These are phyloP conservation scores for Cephus pulcher DNA, from an alignment of 2,888 invertebrate genomes.

Conservation along the genomic window DNA sequence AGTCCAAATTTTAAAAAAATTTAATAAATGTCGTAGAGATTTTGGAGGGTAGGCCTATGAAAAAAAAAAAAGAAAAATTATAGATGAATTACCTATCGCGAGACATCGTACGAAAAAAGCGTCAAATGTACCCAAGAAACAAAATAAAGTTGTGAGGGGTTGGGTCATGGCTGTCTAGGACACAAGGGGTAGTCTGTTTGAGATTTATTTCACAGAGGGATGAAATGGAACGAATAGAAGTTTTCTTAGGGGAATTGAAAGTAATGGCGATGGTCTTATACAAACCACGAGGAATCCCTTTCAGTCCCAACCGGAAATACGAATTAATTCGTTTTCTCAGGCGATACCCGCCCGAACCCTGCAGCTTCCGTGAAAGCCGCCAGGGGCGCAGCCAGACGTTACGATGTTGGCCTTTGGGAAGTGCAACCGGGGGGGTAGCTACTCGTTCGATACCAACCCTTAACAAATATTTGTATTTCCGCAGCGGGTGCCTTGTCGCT, in stretches of 20 bases:
- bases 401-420: neutral
- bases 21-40: too few species aligned
- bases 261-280: neutral
- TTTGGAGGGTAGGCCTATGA: neutral
- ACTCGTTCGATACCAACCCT: neutral
- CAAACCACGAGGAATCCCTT: neutral
- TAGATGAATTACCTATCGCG: neutral
- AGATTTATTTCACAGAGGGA: neutral
- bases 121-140: neutral
- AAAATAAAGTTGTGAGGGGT: neutral
- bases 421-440: neutral
- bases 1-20: too few species aligned
- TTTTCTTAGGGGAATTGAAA: neutral
- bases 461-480: neutral
- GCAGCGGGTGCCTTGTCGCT: neutral
- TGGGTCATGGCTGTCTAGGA: neutral
- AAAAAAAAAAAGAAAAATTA: neutral
- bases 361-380: neutral
- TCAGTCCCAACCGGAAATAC: neutral
- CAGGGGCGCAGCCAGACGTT: neutral
- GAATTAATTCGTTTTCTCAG: neutral
- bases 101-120: neutral
- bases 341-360: neutral
- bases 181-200: neutral
- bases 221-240: neutral